Base-by-base conservation (phyloP, 2,113 vertebrate species). In the Phyllostomus hastatus region DNA sequence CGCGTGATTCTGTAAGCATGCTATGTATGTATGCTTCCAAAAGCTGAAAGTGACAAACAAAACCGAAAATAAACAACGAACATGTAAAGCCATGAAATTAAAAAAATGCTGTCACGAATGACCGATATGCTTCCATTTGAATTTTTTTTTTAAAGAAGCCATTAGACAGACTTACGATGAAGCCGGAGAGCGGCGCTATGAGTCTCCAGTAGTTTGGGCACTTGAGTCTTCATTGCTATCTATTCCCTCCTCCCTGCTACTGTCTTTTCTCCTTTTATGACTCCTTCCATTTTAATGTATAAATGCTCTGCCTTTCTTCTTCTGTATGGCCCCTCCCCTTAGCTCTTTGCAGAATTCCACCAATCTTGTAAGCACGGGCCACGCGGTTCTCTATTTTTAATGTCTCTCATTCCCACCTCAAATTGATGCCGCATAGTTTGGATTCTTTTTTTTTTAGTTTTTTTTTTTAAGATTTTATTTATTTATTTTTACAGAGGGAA, bases 11-110 rank as follows among this genome's bases (percentile, higher is more conserved):
- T 11, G 12, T 52, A 43, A 17, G 35, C 12, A 33, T 8, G 11
- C 20, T 43, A 2, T 7, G 24, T 43, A 2, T 7, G 24, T 0
- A 11, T 19, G 33, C 5, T 10, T 4, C 5, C 28, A 24, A 41
- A 1, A 67, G 46, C 10, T 33, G 46, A 57, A 12, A 4, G 38
- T 31, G 1, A 11, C 10, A 33, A 83, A 61, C 14, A 14, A 67
- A 92, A 33, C 41, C 38, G 22, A 64, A 80, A 61, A 64, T 19
- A 61, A 64, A 11, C 11, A 24, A 38, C 24, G 28, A n/a, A 54
- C 61, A 91, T 14, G 2, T 69, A 46, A 72, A 90, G 41, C 80
- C 10, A 75, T 3, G 7, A 50, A 75, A 31, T 76, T 52, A 52
- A 8, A 52, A 79, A 82, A n/a, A 8, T 43, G 20, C 50, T 87